phyloP scores from a whole-genome alignment of 2,113 vertebrate genomes.

The Corapipo altera region DNA sequence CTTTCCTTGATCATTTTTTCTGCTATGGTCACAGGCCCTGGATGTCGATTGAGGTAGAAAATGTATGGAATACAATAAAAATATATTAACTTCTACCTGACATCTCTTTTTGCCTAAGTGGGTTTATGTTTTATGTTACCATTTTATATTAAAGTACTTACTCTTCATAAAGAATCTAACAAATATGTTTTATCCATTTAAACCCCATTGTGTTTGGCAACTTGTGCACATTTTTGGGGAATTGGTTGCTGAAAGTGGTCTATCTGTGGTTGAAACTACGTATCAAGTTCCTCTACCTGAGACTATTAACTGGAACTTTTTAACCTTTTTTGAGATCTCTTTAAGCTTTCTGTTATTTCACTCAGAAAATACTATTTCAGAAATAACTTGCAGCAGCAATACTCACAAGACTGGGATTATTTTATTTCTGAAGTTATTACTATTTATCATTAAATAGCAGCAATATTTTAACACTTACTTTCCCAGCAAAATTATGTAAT shows the following conservation, averaged over 20 bases:
- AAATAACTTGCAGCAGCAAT: background rate
- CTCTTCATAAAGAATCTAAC: background rate
- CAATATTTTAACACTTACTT: background rate
- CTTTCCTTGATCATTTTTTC: background rate
- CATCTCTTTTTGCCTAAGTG: background rate
- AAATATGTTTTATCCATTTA: background rate
- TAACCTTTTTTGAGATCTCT: background rate
- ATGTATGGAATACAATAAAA: background rate
- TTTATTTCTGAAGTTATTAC: background rate
- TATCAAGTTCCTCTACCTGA: background rate
- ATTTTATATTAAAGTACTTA: background rate
- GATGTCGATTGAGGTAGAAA: background rate
- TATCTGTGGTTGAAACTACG: background rate
- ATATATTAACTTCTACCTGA: background rate
- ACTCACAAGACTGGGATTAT: background rate
- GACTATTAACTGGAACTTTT: background rate
- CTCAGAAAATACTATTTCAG: background rate
- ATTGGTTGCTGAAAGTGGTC: background rate
- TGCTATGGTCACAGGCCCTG: background rate
- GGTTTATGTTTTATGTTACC: background rate
- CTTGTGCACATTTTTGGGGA: background rate
- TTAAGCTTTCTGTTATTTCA: background rate
- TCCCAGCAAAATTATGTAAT: background rate
- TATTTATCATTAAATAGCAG: background rate
- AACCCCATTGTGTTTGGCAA: background rate